These are phyloP conservation scores for Myotis myotis DNA, from an alignment of 2,797 vertebrate genomes.

Conservation along the genomic window DNA sequence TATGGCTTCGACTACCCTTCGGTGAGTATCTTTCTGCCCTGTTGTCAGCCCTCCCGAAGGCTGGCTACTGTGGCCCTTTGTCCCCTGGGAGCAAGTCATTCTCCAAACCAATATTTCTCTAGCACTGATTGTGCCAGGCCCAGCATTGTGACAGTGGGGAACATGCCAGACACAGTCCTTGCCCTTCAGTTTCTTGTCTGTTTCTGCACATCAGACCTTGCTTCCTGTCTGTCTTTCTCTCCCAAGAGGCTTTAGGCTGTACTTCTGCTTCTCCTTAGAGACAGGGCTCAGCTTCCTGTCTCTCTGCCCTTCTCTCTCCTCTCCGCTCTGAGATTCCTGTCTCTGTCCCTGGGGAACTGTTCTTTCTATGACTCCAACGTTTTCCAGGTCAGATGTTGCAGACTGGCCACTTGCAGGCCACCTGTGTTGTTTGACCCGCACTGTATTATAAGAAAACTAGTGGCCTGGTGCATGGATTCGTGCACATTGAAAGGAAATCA, in stretches of 20 bases:
- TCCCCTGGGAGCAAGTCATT: not conserved
- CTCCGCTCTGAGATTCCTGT: not conserved
- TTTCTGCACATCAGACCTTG: not conserved
- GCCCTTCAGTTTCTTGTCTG: not conserved
- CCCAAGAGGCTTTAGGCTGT: not conserved
- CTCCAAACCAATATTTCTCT: not conserved
- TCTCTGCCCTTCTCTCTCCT: not conserved
- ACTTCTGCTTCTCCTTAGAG: not conserved
- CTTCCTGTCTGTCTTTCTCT: not conserved
- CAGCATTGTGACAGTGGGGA: not conserved
- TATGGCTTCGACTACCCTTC: constrained; percentile 87
- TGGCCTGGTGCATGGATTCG: too few species aligned
- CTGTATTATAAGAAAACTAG: not conserved
- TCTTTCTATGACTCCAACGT: not conserved
- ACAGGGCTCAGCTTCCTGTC: not conserved
- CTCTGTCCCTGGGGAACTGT: not conserved
- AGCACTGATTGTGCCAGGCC: not conserved
- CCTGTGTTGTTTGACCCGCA: not conserved
- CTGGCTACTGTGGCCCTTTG: not conserved
- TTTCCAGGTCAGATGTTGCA: not conserved
- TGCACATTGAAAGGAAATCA: too few species aligned
- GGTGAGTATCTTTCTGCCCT: constrained; percentile 65
- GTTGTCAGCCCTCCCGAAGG: not conserved
- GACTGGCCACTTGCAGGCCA: not conserved
- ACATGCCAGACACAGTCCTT: rapidly evolving